Percentiles rank a stretch among this genome's conserved stretches.
phyloP scores from a whole-genome alignment of 2,888 invertebrate genomes.

The Rhagonycha lutea region DNA sequence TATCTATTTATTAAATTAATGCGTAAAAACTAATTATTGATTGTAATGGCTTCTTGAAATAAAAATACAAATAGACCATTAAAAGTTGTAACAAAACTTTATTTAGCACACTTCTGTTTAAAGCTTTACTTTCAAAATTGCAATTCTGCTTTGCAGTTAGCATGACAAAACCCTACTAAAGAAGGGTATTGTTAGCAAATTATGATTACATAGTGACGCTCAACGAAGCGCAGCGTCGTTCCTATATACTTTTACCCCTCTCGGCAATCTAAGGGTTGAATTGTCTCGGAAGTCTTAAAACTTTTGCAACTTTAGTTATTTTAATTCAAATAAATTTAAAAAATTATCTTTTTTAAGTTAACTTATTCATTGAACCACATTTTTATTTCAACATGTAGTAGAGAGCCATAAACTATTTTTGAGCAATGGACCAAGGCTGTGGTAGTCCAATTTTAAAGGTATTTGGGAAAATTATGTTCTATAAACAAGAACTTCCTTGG shows the following conservation, averaged over 20 bases:
- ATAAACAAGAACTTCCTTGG: no score
- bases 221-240: constrained; percentile 16
- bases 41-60: background rate
- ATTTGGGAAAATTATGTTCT: no score
- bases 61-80: background rate
- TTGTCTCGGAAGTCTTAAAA: background rate
- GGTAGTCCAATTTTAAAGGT: no score
- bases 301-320: background rate
- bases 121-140: constrained; percentile 20
- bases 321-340: no score
- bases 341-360: no score
- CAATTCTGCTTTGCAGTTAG: constrained; percentile 17
- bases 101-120: constrained; percentile 5
- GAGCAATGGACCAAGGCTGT: no score
- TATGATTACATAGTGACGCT: constrained; percentile 29
- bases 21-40: no score
- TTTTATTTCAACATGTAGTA: no score
- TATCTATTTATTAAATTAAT: no score
- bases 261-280: constrained; percentile 2
- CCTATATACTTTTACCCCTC: constrained; percentile 9
- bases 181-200: constrained; percentile 35
- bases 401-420: no score
- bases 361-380: no score
- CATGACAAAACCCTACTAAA: constrained; percentile 35
- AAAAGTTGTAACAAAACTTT: background rate